Base-by-base conservation (phyloP, 2,113 vertebrate species). In the Calonectris borealis region DNA sequence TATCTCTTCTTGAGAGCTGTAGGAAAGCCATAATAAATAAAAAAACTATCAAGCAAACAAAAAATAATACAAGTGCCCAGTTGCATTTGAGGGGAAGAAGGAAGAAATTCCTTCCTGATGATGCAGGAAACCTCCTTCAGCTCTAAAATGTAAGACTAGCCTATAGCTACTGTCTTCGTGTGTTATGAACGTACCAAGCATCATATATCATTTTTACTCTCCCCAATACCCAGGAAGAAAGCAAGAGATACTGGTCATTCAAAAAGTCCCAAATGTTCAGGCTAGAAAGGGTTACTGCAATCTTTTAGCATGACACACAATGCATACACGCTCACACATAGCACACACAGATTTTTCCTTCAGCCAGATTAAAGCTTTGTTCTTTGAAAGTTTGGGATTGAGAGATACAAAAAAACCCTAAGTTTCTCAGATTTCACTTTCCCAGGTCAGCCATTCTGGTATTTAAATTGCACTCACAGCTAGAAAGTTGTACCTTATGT, bases 401-500 rank as follows among this genome's bases (percentile, higher is more conserved):
- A 79, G 40, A 70, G 20, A 79, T 3, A 69, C 2, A 79, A 54
- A 78, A 65, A 24, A 0, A 0, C 1, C 16, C 24, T 7, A 15
- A 29, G 13, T 58, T 79, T 34, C 69, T 69, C 61, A 80, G 24
- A 52, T 69, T 57, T 80, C 9, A 36, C 7, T 77, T 94, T 80
- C 40, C 36, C 51, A 20, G 29, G n/a, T 86, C 44, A 83, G n/a
- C 13, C 24, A 60, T 69, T 76, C 40, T 80, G 27, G 25, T 52
- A 83, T 77, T 68, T 88, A 83, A 92, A 86, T 57, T 61, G 34
- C 54, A 52, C 7, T 72, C 27, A 65, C 27, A 88, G 52, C 17
- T 10, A 52, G 40, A 40, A 95, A 72, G 18, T 31, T 60, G 8
- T 62, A 71, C 32, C 32, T 92, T 60, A 31, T 27, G 10, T 61